A percentile compares a stretch with the other conserved stretches of the same genome.
phyloP scores from a whole-genome alignment of 1,140 invertebrate species.

The Aphaenogaster ashmeadi region DNA sequence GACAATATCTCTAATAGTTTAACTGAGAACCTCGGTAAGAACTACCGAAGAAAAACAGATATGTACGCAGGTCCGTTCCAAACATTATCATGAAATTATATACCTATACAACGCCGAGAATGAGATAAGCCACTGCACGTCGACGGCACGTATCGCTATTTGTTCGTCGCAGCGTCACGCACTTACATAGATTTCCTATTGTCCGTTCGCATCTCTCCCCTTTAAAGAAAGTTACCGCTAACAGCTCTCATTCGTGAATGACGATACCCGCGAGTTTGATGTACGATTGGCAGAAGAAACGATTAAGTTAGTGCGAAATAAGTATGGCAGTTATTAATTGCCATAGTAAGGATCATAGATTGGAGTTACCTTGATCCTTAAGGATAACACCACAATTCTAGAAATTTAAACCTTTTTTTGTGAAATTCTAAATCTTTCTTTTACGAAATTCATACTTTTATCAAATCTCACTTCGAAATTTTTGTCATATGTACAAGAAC shows the following conservation, averaged over 20 bases:
- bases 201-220: slow-evolving; percentile 20
- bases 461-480: background rate
- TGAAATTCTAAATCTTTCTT: background rate
- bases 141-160: slow-evolving; percentile 22
- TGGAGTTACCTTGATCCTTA: slow-evolving; percentile 7
- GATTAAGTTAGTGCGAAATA: slow-evolving; percentile 6
- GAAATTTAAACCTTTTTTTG: background rate
- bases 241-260: background rate
- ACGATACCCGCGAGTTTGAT: background rate
- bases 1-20: slow-evolving; percentile 84
- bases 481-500: background rate
- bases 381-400: background rate
- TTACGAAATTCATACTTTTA: background rate
- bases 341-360: background rate
- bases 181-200: slow-evolving; percentile 17
- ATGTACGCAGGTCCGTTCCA: slow-evolving; percentile 27
- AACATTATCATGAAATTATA: slow-evolving; percentile 28
- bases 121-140: slow-evolving; percentile 44
- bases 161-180: slow-evolving; percentile 15
- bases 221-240: slow-evolving; percentile 1
- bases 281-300: background rate
- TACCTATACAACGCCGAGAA: slow-evolving; percentile 32
- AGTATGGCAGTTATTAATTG: background rate
- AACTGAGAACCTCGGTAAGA: slow-evolving; percentile 68
- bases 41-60: slow-evolving; percentile 58